phyloP scores from a whole-genome alignment of 2,113 vertebrate species.

The Hirundichthys speculiger region DNA sequence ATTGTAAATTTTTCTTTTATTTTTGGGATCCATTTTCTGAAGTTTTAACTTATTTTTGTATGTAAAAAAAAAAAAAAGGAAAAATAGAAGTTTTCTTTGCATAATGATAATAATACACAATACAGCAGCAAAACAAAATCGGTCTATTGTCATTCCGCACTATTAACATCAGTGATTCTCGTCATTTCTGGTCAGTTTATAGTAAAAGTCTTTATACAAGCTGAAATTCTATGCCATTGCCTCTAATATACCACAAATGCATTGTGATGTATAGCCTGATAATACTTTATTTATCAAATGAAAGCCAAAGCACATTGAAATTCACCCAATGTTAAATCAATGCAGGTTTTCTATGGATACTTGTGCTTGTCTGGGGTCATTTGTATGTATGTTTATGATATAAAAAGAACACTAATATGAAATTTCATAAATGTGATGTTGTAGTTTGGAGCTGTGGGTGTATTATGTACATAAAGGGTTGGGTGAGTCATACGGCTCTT shows the following conservation, averaged over 20 bases:
- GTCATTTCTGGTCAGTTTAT: conserved; percentile 61
- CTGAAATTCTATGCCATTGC: conserved; percentile 75
- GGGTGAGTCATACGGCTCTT: conserved; percentile 49
- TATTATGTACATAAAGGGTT: conserved; percentile 69
- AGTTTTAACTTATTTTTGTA: conserved; percentile 79
- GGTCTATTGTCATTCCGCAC: conserved; percentile 71
- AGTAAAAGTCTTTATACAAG: conserved; percentile 70
- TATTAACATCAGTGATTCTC: conserved; percentile 62
- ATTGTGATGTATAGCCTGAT: conserved; percentile 75
- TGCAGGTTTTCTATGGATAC: conserved; percentile 73
- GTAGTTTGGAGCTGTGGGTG: conserved; percentile 54
- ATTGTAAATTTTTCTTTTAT: conserved; percentile 69
- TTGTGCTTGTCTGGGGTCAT: conserved; percentile 71
- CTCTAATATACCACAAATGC: conserved; percentile 74
- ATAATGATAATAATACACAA: conserved; percentile 64
- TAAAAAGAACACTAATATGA: conserved; percentile 73
- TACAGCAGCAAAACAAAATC: conserved; percentile 62
- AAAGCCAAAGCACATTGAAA: conserved; percentile 82
- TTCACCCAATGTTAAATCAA: conserved; percentile 77
- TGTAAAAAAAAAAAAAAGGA: conserved; percentile 52
- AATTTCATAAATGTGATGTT: conserved; percentile 67
- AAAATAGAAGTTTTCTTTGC: conserved; percentile 63
- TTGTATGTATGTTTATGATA: conserved; percentile 72
- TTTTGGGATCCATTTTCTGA: conserved; percentile 66
- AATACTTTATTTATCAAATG: conserved; percentile 77